phyloP scores from a whole-genome alignment of 2,888 invertebrate species.

The Doris montereyensis region DNA sequence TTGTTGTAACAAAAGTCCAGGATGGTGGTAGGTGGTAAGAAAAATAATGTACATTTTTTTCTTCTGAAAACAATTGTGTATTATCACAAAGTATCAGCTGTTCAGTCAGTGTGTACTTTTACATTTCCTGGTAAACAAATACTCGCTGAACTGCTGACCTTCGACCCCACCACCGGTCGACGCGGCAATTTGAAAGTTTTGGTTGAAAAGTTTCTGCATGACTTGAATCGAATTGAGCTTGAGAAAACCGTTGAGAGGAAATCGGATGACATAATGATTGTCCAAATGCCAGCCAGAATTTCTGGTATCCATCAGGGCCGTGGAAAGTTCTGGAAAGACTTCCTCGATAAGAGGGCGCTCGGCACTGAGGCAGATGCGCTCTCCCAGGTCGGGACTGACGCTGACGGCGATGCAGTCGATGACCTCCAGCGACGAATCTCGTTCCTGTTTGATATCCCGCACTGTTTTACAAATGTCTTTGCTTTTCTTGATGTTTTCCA shows the following conservation, averaged over 20 bases:
- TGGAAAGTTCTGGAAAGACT: conserved; percentile 77
- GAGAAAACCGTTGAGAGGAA: conserved; percentile 90
- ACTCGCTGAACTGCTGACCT: conserved; percentile 91
- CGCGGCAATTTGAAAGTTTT: conserved; percentile 84
- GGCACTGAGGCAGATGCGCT: conserved; percentile 86
- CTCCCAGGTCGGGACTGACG: conserved; percentile 86
- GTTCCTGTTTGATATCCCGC: conserved; percentile 64
- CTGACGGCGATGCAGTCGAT: conserved; percentile 78
- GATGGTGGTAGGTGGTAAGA: no score
- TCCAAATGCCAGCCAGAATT: conserved; percentile 88
- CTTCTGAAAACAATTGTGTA: no score
- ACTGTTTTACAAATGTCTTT: conserved; percentile 55
- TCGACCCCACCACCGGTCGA: conserved; percentile 91
- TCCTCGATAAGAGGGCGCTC: conserved; percentile 81
- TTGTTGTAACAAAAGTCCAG: no score
- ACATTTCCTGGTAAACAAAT: conserved; percentile 79
- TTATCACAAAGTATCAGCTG: neutral
- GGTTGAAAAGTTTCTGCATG: conserved; percentile 84
- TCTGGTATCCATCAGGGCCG: conserved; percentile 83
- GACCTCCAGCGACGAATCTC: conserved; percentile 26
- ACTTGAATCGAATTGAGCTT: conserved; percentile 92
- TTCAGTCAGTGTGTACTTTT: conserved; percentile 44
- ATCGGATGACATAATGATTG: conserved; percentile 86
- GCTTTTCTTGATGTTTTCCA: conserved; percentile 43
- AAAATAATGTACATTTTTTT: no score